These are phyloP conservation scores for Biston betularia DNA, from an alignment of 2,888 invertebrate species.

Conservation along the genomic window DNA sequence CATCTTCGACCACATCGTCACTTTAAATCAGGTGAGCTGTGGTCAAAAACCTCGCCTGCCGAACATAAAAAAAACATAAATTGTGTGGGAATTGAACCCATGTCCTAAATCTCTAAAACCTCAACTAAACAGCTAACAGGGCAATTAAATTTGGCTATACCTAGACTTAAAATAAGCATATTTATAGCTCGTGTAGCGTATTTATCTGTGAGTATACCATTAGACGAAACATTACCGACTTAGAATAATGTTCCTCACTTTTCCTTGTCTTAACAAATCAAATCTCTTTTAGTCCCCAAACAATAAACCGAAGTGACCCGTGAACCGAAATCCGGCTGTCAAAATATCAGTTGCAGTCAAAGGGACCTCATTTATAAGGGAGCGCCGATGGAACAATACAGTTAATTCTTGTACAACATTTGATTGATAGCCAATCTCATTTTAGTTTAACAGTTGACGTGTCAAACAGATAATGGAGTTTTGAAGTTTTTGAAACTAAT, in stretches of 20 bases:
- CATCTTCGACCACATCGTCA: too few species aligned
- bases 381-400: constrained; percentile 77
- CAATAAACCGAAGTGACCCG: constrained; percentile 53
- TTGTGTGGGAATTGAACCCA: too few species aligned
- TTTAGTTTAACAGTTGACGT: constrained; percentile 60
- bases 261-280: constrained; percentile 37
- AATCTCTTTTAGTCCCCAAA: constrained; percentile 43
- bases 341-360: constrained; percentile 62
- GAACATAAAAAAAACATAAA: too few species aligned
- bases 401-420: constrained; percentile 74
- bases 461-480: constrained; percentile 55
- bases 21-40: too few species aligned
- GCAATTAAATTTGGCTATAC: too few species aligned
- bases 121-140: too few species aligned
- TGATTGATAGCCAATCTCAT: constrained; percentile 79
- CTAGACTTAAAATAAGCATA: too few species aligned
- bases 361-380: constrained; percentile 68
- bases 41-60: too few species aligned
- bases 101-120: too few species aligned
- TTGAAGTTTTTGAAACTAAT: not conserved
- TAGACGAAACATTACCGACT: not conserved
- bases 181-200: not conserved
- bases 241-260: constrained; percentile 4
- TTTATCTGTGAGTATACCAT: not conserved
- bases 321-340: constrained; percentile 63